A percentile compares a stretch with the other conserved stretches of the same genome.
Evolutionary conservation across 2,797 vertebrate species (phyloP).

Genomic region (Euphonia xanthogaster): DNA sequence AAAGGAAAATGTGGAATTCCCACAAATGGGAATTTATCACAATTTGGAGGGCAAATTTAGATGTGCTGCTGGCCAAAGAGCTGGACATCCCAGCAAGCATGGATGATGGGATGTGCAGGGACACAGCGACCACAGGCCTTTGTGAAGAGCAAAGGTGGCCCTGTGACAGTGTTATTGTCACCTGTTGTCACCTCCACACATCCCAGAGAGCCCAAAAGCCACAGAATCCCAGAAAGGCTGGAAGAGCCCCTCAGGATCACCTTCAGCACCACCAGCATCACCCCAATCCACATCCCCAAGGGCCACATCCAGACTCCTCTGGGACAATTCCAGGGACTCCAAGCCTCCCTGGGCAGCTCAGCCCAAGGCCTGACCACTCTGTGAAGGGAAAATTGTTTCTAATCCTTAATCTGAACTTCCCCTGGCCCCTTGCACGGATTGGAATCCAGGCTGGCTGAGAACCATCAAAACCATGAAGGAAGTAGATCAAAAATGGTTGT

Average conservation of each 20-base stretch:
- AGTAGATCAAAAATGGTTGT: neutral
- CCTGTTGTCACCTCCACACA: neutral
- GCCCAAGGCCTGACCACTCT: neutral
- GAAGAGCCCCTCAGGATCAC: neutral
- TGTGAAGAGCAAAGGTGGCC: neutral
- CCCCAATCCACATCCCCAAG: neutral
- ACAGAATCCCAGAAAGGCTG: neutral
- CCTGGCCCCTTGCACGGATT: too few species aligned
- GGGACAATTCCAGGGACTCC: neutral
- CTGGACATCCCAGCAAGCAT: fast-evolving
- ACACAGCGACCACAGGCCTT: neutral
- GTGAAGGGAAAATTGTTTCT: fast-evolving
- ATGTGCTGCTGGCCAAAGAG: neutral
- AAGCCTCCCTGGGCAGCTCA: neutral
- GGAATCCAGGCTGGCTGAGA: neutral
- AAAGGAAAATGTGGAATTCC: neutral
- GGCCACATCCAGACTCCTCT: neutral
- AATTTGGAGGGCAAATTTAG: neutral
- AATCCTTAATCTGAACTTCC: neutral
- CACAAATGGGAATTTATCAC: neutral
- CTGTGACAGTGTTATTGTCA: fast-evolving
- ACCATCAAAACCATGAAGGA: neutral
- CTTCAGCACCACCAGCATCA: neutral
- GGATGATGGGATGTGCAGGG: neutral
- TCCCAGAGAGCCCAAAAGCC: neutral